Evolutionary conservation across 2,797 vertebrate species (phyloP).

Genomic region (Scyliorhinus canicula): DNA sequence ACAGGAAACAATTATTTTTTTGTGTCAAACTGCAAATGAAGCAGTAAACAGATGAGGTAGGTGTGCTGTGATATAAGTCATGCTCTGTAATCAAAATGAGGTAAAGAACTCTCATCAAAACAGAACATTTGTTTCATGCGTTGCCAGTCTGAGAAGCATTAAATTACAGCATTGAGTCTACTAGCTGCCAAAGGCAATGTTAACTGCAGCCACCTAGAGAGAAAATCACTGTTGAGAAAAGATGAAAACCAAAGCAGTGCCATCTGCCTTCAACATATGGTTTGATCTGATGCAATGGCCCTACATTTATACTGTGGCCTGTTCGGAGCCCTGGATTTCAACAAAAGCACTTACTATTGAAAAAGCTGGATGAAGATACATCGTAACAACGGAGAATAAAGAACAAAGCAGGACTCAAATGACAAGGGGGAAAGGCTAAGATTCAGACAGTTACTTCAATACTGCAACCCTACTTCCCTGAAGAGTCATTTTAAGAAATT

Average conservation of each 20-base stretch:
- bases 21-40: neutral
- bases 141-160: conserved; percentile 9
- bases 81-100: neutral
- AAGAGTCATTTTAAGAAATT: neutral
- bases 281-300: conserved; percentile 15
- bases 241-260: conserved; percentile 28
- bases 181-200: conserved; percentile 22
- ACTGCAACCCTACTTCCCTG: neutral
- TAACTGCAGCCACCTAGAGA: conserved; percentile 30
- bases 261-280: conserved; percentile 9
- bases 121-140: conserved; percentile 7
- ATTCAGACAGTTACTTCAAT: neutral
- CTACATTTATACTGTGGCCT: neutral
- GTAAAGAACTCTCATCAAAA: conserved; percentile 33
- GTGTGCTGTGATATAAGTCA: neutral
- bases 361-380: neutral
- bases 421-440: neutral
- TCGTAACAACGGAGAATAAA: neutral
- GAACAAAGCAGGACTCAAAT: too few species aligned
- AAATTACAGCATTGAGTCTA: conserved; percentile 22
- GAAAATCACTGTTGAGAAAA: conserved; percentile 22
- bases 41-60: conserved; percentile 27
- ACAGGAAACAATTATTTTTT: neutral
- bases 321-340: neutral
- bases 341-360: neutral